These are phyloP conservation scores for Campopleginae sp. DNA, from an alignment of 2,888 invertebrate species.

Conservation along the genomic window DNA sequence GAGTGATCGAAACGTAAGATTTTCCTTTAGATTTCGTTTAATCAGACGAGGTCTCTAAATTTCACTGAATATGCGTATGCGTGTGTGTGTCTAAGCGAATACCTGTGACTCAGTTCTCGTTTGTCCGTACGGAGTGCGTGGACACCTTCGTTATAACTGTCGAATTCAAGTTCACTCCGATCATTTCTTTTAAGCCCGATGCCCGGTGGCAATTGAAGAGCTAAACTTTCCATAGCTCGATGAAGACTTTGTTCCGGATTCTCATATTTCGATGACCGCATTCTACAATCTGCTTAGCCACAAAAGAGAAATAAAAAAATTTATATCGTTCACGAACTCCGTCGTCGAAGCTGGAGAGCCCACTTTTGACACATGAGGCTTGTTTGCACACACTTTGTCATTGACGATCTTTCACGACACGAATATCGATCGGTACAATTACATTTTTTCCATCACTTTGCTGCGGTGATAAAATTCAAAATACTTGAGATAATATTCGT, in stretches of 20 bases:
- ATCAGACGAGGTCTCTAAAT: background rate
- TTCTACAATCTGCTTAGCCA: slow-evolving; percentile 69
- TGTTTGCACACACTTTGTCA: background rate
- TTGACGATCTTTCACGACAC: background rate
- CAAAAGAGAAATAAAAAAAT: slow-evolving; percentile 43
- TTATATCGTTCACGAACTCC: slow-evolving; percentile 47
- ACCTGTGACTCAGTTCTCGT: slow-evolving; percentile 83
- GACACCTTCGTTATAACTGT: slow-evolving; percentile 78
- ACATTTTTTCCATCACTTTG: background rate
- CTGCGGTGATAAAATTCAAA: background rate
- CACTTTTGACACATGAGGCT: background rate
- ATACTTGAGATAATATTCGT: background rate
- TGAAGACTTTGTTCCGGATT: slow-evolving; percentile 68
- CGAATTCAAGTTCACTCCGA: slow-evolving; percentile 80
- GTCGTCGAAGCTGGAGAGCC: background rate
- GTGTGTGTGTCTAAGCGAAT: slow-evolving; percentile 38
- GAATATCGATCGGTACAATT: slow-evolving; percentile 38
- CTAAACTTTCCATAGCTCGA: slow-evolving; percentile 69
- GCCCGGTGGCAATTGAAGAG: slow-evolving; percentile 67
- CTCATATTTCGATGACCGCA: slow-evolving; percentile 70
- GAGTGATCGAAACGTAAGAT: background rate
- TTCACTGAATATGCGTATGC: background rate
- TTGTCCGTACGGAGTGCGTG: slow-evolving; percentile 77
- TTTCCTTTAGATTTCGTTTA: background rate
- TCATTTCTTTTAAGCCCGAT: slow-evolving; percentile 76